Percentiles rank a stretch among this genome's conserved stretches.
Evolutionary conservation across 37 sponge, comb jelly and placozoan species (phyloP).

Genomic region (Crambe crambe): DNA sequence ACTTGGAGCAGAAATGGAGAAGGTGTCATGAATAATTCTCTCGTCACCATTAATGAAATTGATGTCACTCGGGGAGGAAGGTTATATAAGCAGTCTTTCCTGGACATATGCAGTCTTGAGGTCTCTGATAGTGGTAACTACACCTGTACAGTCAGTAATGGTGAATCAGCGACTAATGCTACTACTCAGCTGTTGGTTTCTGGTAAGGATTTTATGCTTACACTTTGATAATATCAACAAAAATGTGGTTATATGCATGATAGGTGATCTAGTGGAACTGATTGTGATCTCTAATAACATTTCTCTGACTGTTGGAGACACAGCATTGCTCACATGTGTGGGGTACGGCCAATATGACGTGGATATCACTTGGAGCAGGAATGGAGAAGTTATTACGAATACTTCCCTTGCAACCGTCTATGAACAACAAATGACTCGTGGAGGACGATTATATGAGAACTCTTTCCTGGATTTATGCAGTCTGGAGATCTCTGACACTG

Average conservation of each 20-base stretch:
- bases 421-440: not conserved
- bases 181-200: too few species aligned
- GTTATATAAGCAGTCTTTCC: not conserved
- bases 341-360: slow-evolving; percentile 19
- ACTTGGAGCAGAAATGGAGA: too few species aligned
- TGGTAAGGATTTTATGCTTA: too few species aligned
- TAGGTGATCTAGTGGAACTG: not conserved
- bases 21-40: too few species aligned
- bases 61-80: too few species aligned
- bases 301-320: not conserved
- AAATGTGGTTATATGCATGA: too few species aligned
- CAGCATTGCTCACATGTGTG: slow-evolving; percentile 3
- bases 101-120: slow-evolving; percentile 19
- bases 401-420: slow-evolving; percentile 6
- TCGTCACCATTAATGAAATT: slow-evolving; percentile 3
- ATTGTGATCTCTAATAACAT: not conserved
- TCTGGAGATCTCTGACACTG: not conserved
- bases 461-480: slow-evolving; percentile 32
- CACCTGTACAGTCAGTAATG: slow-evolving; percentile 18
- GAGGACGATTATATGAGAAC: not conserved
- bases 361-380: too few species aligned
- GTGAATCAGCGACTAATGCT: not conserved
- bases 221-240: too few species aligned
- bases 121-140: slow-evolving; percentile 21
- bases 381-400: not conserved